These are phyloP conservation scores for Myotis davidii DNA, from an alignment of 2,113 vertebrate genomes.

Conservation along the genomic window DNA sequence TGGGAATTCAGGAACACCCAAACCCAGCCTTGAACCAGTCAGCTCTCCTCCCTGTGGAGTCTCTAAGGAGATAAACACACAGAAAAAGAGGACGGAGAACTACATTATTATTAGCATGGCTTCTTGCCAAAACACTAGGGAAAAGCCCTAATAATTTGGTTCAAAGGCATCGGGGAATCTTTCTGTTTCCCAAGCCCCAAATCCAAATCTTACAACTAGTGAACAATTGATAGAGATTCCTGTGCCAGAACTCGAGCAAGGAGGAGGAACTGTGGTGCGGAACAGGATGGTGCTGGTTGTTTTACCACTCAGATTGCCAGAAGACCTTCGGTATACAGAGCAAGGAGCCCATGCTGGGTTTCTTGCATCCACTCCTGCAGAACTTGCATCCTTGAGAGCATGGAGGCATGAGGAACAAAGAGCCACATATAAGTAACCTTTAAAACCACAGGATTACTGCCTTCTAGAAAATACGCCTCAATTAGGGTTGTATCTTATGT, in stretches of 20 bases:
- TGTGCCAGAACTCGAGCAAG: not conserved
- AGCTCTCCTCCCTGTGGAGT: not conserved
- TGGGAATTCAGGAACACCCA: not conserved
- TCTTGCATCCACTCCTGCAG: not conserved
- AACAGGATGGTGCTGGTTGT: rapidly evolving
- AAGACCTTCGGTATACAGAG: not conserved
- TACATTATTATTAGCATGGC: not conserved
- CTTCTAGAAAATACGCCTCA: not conserved
- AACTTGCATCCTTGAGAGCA: not conserved
- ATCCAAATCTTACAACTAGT: not conserved
- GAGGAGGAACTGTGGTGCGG: not conserved
- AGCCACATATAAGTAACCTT: not conserved
- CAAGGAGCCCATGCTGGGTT: not conserved
- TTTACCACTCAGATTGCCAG: not conserved
- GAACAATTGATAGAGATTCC: not conserved
- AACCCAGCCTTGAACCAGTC: not conserved
- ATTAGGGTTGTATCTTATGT: not conserved
- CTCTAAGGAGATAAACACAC: not conserved
- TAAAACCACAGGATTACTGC: not conserved
- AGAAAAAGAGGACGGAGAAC: not conserved
- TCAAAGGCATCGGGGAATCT: not conserved
- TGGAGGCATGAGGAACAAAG: not conserved
- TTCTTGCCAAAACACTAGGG: not conserved
- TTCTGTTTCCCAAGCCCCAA: not conserved
- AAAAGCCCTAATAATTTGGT: not conserved